Percentiles rank a stretch among this genome's conserved stretches.
phyloP scores from a whole-genome alignment of 2,113 vertebrate genomes.

The Phalacrocorax brasilianus region DNA sequence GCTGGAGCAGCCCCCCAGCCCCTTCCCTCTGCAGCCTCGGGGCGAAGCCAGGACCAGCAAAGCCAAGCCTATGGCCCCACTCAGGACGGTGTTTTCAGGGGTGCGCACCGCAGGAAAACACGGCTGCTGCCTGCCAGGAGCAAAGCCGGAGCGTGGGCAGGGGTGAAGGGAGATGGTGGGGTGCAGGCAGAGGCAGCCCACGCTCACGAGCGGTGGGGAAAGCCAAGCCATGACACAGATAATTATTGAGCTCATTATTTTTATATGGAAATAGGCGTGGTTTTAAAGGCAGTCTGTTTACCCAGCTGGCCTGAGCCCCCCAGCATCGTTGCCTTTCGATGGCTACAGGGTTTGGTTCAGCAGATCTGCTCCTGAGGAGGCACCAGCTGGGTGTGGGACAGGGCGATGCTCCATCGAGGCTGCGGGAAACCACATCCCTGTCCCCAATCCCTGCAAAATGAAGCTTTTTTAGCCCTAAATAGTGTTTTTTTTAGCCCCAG shows the following conservation, averaged over 20 bases:
- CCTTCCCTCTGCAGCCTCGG: background rate
- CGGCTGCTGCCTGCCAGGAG: background rate
- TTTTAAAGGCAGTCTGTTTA: background rate
- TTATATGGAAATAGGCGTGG: background rate
- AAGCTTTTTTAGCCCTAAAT: background rate
- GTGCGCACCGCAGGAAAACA: background rate
- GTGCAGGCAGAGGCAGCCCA: background rate
- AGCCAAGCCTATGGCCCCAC: background rate
- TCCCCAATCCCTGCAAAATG: background rate
- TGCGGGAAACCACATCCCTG: background rate
- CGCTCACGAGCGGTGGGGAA: fast-evolving
- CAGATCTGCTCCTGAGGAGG: background rate
- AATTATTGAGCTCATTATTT: background rate
- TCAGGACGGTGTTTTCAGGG: background rate
- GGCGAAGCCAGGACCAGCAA: background rate
- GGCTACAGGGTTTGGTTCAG: background rate
- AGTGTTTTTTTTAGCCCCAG: background rate
- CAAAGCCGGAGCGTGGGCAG: background rate
- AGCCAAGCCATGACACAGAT: background rate
- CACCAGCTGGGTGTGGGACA: background rate
- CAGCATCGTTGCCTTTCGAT: fast-evolving
- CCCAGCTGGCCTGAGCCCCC: background rate
- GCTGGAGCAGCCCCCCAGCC: background rate
- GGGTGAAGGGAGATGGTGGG: background rate
- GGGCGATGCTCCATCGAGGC: background rate